These are phyloP conservation scores for Drosophila pruinosa DNA, from an alignment of 1,140 invertebrate species.

Conservation along the genomic window DNA sequence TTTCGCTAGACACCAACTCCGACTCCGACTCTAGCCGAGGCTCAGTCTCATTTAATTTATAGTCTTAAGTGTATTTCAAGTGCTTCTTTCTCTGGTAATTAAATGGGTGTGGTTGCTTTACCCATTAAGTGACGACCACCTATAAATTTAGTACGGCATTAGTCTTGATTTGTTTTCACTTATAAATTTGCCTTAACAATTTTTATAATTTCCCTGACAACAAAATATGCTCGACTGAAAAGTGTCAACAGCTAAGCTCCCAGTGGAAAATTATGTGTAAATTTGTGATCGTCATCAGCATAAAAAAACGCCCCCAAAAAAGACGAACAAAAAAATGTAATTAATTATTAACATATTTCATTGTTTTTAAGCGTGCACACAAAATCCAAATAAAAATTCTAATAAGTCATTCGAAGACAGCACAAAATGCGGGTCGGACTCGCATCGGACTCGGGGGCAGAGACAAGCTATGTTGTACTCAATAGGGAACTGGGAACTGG, in stretches of 20 bases:
- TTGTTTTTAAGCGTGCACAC: constrained; percentile 38
- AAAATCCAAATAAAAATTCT: constrained; percentile 56
- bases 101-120: constrained; percentile 69
- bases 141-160: constrained; percentile 61
- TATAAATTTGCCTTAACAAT: constrained; percentile 33
- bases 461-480: not conserved
- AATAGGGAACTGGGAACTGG: not conserved
- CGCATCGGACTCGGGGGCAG: not conserved
- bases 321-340: constrained; percentile 44
- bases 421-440: constrained; percentile 29
- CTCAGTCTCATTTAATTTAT: constrained; percentile 66
- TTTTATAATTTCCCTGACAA: not conserved
- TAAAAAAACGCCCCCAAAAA: constrained; percentile 21
- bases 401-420: constrained; percentile 63
- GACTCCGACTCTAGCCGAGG: no score
- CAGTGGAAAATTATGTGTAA: constrained; percentile 45
- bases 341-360: constrained; percentile 80
- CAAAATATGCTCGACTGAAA: constrained; percentile 5
- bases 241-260: constrained; percentile 52
- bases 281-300: constrained; percentile 46
- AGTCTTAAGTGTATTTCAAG: constrained; percentile 70
- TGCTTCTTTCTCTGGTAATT: constrained; percentile 62
- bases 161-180: constrained; percentile 73
- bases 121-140: constrained; percentile 48
- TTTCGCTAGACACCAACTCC: constrained; percentile 41